Evolutionary conservation across 2,797 vertebrate species (phyloP).

Genomic region (Mus caroli): DNA sequence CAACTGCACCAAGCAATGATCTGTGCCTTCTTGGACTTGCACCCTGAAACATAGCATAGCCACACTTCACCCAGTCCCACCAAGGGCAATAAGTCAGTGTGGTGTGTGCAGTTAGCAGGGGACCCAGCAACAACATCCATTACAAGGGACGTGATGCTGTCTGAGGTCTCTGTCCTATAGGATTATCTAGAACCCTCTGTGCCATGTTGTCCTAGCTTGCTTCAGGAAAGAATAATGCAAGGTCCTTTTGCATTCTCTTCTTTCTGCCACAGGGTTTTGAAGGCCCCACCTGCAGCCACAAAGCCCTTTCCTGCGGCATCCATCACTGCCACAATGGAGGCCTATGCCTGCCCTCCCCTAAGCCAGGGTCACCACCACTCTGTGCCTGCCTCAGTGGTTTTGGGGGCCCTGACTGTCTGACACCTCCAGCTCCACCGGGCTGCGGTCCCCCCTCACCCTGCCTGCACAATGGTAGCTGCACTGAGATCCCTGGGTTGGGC

Average conservation of each 20-base stretch:
- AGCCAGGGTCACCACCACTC: constrained; percentile 62
- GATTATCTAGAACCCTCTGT: not conserved
- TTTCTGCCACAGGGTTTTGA: constrained; percentile 80
- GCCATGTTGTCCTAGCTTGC: not conserved
- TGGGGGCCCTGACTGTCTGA: constrained; percentile 80
- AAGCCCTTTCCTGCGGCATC: constrained; percentile 70
- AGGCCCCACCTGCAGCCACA: constrained; percentile 85
- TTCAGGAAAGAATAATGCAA: not conserved
- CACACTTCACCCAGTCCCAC: not conserved
- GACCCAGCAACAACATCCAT: not conserved
- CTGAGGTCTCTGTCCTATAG: not conserved
- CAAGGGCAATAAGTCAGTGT: not conserved
- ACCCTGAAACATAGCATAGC: not conserved
- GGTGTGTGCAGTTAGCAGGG: not conserved
- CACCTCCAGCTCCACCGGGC: constrained; percentile 62
- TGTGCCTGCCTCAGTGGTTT: constrained; percentile 81
- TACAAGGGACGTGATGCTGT: not conserved
- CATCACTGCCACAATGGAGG: constrained; percentile 85
- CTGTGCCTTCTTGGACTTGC: not conserved
- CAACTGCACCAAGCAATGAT: not conserved
- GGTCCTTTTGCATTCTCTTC: not conserved
- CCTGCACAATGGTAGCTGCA: constrained; percentile 80
- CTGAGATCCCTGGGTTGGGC: constrained; percentile 38
- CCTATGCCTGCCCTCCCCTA: constrained; percentile 77
- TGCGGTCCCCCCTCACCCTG: constrained; percentile 78